These are phyloP conservation scores for Mareca penelope DNA, from an alignment of 2,797 vertebrate species.

Conservation along the genomic window DNA sequence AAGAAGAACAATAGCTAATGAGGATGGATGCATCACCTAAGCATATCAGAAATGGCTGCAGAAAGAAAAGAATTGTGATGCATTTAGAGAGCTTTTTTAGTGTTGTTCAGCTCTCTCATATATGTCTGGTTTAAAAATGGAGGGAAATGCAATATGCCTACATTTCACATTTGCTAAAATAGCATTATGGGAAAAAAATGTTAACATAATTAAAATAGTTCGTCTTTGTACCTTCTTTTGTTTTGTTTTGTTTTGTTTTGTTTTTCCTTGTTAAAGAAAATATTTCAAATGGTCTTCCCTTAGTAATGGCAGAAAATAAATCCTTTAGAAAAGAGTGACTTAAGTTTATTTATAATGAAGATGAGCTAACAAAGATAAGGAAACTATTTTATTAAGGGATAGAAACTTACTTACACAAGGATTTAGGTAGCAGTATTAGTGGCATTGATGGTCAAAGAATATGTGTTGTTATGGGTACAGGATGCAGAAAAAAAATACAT, in stretches of 20 bases:
- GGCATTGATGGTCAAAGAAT: background rate
- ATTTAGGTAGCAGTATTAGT: background rate
- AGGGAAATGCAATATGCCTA: slow-evolving; percentile 9
- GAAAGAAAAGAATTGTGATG: slow-evolving; percentile 68
- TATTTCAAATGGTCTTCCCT: slow-evolving; percentile 18
- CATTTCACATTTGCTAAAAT: slow-evolving; percentile 46
- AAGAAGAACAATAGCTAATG: slow-evolving; percentile 70
- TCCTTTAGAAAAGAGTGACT: slow-evolving; percentile 14
- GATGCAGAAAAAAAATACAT: background rate
- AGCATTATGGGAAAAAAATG: slow-evolving; percentile 42
- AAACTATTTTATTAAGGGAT: background rate
- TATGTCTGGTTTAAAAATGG: slow-evolving; percentile 21
- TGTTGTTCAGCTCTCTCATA: slow-evolving; percentile 20
- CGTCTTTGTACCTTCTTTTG: slow-evolving; percentile 7
- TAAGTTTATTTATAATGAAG: slow-evolving; percentile 25
- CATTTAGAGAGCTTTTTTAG: slow-evolving; percentile 12
- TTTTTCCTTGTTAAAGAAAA: slow-evolving; percentile 37
- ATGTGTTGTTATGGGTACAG: background rate
- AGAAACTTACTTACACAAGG: background rate
- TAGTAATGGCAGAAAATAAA: background rate
- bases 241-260: too few species aligned
- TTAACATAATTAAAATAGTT: slow-evolving; percentile 26
- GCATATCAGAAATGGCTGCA: slow-evolving; percentile 51
- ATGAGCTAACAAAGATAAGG: slow-evolving; percentile 13
- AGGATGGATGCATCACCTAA: slow-evolving; percentile 77